Evolutionary conservation across 2,888 invertebrate genomes (phyloP).

Genomic region (Slavum lentiscoides): DNA sequence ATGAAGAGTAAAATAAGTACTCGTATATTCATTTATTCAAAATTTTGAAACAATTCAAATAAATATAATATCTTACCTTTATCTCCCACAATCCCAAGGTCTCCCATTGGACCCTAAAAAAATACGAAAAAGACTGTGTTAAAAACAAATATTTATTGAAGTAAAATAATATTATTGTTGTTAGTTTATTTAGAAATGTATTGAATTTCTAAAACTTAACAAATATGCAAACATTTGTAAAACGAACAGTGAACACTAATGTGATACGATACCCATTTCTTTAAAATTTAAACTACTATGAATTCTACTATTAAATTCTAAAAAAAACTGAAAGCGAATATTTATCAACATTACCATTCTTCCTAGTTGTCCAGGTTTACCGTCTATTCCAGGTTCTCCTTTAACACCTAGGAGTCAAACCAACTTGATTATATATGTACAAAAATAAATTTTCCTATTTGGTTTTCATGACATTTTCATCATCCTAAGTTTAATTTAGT

Average conservation of each 20-base stretch:
- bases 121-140: constrained; percentile 38
- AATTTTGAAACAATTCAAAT: too few relatives aligned
- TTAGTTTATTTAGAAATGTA: not conserved
- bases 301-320: too few relatives aligned
- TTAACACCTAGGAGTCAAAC: constrained; percentile 58
- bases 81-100: constrained; percentile 59
- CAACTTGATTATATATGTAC: not conserved
- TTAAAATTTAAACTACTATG: too few relatives aligned
- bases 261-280: too few relatives aligned
- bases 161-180: not conserved
- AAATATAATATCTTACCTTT: constrained; percentile 61
- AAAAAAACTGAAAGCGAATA: not conserved
- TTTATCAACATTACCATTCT: constrained; percentile 26
- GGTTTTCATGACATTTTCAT: not conserved
- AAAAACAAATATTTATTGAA: not conserved
- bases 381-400: constrained; percentile 65
- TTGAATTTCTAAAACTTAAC: not conserved
- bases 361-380: constrained; percentile 60
- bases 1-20: too few relatives aligned
- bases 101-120: constrained; percentile 60
- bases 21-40: too few relatives aligned
- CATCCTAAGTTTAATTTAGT: not conserved
- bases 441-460: not conserved
- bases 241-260: too few relatives aligned
- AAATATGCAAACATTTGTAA: not conserved